Evolutionary conservation across 2,113 vertebrate species (phyloP).

Genomic region (Xenotilapia caudafasciata): DNA sequence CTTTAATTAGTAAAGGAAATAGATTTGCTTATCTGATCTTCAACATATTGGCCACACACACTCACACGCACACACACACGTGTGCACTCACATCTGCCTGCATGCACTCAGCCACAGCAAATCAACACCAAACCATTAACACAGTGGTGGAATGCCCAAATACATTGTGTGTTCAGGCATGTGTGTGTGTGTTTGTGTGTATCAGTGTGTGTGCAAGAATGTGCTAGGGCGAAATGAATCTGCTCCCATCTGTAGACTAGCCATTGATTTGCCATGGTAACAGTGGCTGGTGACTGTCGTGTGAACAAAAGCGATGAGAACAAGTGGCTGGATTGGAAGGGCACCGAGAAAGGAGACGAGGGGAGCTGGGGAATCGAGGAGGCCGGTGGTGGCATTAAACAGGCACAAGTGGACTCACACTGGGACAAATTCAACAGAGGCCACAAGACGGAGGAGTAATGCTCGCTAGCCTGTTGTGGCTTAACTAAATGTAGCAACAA

Average conservation of each 20-base stretch:
- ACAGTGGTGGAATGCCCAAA: slow-evolving; percentile 19
- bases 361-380: not conserved
- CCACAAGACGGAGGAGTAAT: not conserved
- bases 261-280: slow-evolving; percentile 67
- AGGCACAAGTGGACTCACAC: not conserved
- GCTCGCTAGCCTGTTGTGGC: slow-evolving; percentile 24
- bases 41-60: slow-evolving; percentile 9
- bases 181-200: not conserved
- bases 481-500: slow-evolving; percentile 22
- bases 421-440: not conserved
- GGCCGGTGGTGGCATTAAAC: not conserved
- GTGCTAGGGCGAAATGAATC: slow-evolving; percentile 19
- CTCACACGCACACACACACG: not conserved
- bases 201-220: not conserved
- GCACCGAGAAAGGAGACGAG: not conserved
- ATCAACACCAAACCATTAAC: slow-evolving; percentile 32
- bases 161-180: not conserved
- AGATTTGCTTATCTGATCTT: slow-evolving; percentile 61
- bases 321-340: not conserved
- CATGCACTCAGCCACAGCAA: not conserved
- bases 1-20: slow-evolving; percentile 65
- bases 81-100: not conserved
- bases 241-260: slow-evolving; percentile 53
- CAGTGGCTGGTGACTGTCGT: slow-evolving; percentile 46
- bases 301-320: slow-evolving; percentile 52